Percentiles rank a stretch among this genome's conserved stretches.
Conservation (phyloP, 2,797 vertebrate genomes). For the Falco cherrug region DNA sequence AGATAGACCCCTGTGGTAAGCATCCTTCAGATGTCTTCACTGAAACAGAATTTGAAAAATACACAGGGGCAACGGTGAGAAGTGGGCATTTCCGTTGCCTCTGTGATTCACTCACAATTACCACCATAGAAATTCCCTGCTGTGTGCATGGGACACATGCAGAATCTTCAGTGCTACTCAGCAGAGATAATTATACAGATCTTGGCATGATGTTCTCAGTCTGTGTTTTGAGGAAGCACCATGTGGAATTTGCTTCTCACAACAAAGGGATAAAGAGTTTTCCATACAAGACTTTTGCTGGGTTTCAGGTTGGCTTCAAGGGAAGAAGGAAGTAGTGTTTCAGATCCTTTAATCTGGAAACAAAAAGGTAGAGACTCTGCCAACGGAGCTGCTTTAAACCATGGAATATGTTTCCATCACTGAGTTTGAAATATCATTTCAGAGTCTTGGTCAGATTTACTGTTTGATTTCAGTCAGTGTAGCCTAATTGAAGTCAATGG, state of each 20-base stretch:
- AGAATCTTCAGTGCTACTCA: constrained; percentile 27
- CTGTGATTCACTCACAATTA: constrained; percentile 55
- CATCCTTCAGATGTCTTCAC: background rate
- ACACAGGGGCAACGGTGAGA: background rate
- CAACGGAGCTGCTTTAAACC: constrained; percentile 8
- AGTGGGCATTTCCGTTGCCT: constrained; percentile 1
- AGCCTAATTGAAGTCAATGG: constrained; percentile 30
- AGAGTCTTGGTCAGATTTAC: constrained; percentile 15
- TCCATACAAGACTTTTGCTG: background rate
- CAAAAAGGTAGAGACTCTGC: background rate
- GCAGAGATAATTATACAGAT: constrained; percentile 48
- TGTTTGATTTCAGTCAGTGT: constrained; percentile 5
- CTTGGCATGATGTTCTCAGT: constrained; percentile 11
- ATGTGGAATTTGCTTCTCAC: constrained; percentile 8
- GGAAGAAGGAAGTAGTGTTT: background rate
- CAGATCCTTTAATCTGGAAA: background rate
- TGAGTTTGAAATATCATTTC: constrained; percentile 31
- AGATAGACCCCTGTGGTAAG: background rate
- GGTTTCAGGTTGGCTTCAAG: constrained; percentile 8
- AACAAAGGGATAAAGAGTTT: constrained; percentile 12
- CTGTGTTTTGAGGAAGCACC: constrained; percentile 17
- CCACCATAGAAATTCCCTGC: constrained; percentile 33
- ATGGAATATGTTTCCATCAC: background rate
- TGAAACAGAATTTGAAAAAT: constrained; percentile 23
- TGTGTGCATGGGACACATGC: background rate